Evolutionary conservation across 2,113 vertebrate species (phyloP), one percentile per base, ranked within the genome.

Genomic region (Zapornia atra): DNA sequence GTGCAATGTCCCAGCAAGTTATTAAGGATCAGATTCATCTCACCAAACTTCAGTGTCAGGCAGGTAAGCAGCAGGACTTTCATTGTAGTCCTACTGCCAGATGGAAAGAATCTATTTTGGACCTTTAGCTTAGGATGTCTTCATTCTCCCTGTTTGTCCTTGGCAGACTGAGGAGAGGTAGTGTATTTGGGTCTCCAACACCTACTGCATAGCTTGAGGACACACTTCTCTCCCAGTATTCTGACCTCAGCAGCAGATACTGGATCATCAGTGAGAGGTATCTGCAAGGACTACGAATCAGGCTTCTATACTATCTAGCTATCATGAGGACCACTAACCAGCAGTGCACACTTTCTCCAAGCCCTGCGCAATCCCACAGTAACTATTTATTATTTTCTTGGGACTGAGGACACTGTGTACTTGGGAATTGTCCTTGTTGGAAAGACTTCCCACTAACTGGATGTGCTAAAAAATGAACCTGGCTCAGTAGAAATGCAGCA

Each of bases 401-500:
- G 40, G 46, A 60, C n/a, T 40, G 50, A 88, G 42, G 72, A 80
- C 85, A 60, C 6, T 4, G 8, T 57, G 76, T 88, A 79, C 85
- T 92, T 92, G 76, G 78, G 63, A 94, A 93, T 26, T 59, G 42
- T 82, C 57, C 69, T 80, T 34, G 8, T 2, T 80, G 44, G 61
- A 89, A 92, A 69, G 64, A 59, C 24, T 54, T 88, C 34, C 42
- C 0, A 31, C 24, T 57, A 77, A 61, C 20, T 2, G 17, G 51
- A 59, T 75, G 9, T 36, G 33, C 50, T 83, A 40, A 76, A 38
- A 92, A 68, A 82, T 10, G 34, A 33, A 68, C 50, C 54, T 94
- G 82, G 94, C 29, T 94, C 87, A 75, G 89, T 72, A 77, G 66
- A 96, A 92, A 68, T 28, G 7, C 38, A 92, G 56, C 20, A 77